These are phyloP conservation scores for Apamea crenata DNA, from an alignment of 2,888 invertebrate genomes.

Conservation along the genomic window DNA sequence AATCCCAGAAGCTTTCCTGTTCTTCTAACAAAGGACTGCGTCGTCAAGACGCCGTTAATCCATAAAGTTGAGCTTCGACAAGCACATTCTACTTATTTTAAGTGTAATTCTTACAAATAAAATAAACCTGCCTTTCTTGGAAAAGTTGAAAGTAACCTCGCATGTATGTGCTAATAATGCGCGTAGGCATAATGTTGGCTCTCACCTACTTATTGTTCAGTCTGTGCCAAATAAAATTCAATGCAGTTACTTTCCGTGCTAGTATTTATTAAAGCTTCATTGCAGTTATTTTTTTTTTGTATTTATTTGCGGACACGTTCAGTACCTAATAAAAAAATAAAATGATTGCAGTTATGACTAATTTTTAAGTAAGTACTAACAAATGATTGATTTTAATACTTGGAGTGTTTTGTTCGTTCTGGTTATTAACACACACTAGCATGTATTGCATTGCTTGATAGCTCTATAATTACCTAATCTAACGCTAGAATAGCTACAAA, in stretches of 20 bases:
- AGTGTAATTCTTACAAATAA: constrained; percentile 14
- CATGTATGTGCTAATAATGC: constrained; percentile 21
- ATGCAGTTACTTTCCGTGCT: neutral
- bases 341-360: no score
- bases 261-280: neutral
- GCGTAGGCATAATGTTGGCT: neutral
- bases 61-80: constrained; percentile 2
- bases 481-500: constrained; percentile 22
- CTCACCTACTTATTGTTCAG: neutral
- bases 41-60: constrained; percentile 23
- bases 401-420: constrained; percentile 18
- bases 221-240: neutral
- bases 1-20: constrained; percentile 11
- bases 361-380: neutral
- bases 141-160: constrained; percentile 33
- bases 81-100: neutral
- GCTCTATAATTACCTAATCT: constrained; percentile 27
- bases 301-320: no score
- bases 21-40: neutral
- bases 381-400: constrained; percentile 3
- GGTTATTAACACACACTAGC: constrained; percentile 10
- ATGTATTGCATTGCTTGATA: constrained; percentile 9
- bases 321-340: no score
- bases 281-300: no score
- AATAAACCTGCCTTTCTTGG: constrained; percentile 16